phyloP scores from a whole-genome alignment of 1,140 invertebrate species.

The Papilio polytes region DNA sequence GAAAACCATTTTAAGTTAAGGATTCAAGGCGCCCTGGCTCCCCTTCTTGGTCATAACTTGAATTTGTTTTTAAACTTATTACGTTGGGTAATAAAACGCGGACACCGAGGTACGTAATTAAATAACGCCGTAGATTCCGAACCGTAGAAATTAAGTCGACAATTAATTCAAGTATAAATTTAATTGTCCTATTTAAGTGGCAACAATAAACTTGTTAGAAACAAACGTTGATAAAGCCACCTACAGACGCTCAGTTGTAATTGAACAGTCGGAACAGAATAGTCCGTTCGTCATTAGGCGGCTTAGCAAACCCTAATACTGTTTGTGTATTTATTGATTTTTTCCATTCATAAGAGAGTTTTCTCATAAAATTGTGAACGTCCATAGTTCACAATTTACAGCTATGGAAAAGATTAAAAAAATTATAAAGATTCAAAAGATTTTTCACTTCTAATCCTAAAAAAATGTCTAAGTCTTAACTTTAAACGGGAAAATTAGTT shows the following conservation, averaged over 20 bases:
- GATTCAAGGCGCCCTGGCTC: not conserved
- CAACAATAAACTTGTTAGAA: slow-evolving; percentile 28
- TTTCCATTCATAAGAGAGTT: not conserved
- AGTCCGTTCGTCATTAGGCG: not conserved
- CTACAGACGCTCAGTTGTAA: too few species aligned
- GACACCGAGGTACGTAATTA: slow-evolving; percentile 2
- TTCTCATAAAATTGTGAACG: too few species aligned
- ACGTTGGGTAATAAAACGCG: slow-evolving; percentile 7
- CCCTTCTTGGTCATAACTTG: not conserved
- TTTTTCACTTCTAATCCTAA: not conserved
- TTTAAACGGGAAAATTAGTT: not conserved
- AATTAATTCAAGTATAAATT: slow-evolving; percentile 24
- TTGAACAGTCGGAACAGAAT: too few species aligned
- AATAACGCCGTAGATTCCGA: slow-evolving; percentile 16
- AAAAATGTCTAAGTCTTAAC: not conserved
- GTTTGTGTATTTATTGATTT: not conserved
- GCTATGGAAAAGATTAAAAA: too few species aligned
- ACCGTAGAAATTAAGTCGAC: slow-evolving; percentile 18
- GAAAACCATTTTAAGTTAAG: slow-evolving; percentile 9
- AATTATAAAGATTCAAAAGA: too few species aligned
- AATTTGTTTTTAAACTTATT: slow-evolving; percentile 27
- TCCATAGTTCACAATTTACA: too few species aligned
- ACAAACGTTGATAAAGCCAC: not conserved
- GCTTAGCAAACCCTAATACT: not conserved
- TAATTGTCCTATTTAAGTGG: slow-evolving; percentile 26